Evolutionary conservation across 2,797 vertebrate species (phyloP).

Genomic region (Euthynnus affinis): DNA sequence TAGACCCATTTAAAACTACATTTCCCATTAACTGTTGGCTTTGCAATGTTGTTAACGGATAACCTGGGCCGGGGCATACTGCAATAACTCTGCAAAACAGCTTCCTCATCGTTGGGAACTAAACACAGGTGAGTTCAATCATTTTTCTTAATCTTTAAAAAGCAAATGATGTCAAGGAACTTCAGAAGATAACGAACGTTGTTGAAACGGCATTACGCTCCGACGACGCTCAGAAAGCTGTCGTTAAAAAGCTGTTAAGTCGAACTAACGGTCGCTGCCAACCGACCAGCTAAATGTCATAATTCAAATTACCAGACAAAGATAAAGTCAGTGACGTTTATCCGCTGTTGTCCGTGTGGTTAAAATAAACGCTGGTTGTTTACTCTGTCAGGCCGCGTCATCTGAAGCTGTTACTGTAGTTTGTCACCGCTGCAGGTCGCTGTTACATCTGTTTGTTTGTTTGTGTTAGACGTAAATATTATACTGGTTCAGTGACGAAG

Average conservation of each 20-base stretch:
- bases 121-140: slow-evolving; percentile 40
- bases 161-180: accelerated
- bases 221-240: neutral
- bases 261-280: neutral
- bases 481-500: neutral
- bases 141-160: neutral
- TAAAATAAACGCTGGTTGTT: neutral
- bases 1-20: slow-evolving; percentile 47
- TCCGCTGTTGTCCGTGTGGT: neutral
- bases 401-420: neutral
- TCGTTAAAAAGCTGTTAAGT: slow-evolving; percentile 5
- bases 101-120: slow-evolving; percentile 8
- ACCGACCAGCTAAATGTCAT: neutral
- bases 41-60: slow-evolving; percentile 26
- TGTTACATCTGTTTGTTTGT: neutral
- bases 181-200: neutral
- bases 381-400: slow-evolving; percentile 40
- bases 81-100: slow-evolving; percentile 64
- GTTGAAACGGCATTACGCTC: neutral
- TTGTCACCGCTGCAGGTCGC: slow-evolving; percentile 8
- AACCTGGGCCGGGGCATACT: slow-evolving; percentile 15
- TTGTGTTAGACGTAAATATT: neutral
- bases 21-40: slow-evolving; percentile 26
- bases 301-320: neutral
- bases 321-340: neutral